Evolutionary conservation across 2,113 vertebrate species (phyloP), one percentile per base, ranked within the genome.

Genomic region (Pygoscelis antarcticus): DNA sequence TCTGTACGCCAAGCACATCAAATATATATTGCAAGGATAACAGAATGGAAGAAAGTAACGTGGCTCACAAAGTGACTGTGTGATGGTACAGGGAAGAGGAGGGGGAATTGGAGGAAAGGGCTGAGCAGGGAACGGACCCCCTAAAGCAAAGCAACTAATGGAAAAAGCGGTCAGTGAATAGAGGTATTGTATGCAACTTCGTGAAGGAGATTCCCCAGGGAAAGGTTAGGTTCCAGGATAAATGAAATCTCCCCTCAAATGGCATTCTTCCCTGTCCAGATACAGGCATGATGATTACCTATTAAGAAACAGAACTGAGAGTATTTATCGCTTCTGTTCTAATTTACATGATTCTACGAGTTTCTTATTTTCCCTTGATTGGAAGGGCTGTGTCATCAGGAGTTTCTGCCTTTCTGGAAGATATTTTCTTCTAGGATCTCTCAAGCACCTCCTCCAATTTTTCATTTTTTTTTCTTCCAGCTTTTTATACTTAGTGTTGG

Each of bases 161-260:
- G 93, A 83, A 92, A 95, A 94, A 93, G 64, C 4, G 17, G 76
- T 75, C 60, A n/a, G 62, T 97, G 97, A 98, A 97, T 97, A 46
- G 96, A 77, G 74, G 81, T 80, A 96, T 97, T 98, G 94, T 97
- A 26, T 90, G 82, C 3, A 64, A 40, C 40, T 84, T 70, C 0
- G 5, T 36, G 65, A 71, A 87, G 4, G 51, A 55, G 80, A 34
- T 83, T 93, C 94, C 64, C 89, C 44, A 34, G 89, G 93, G 97
- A 89, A 93, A 90, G 90, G 79, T 95, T 96, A 65, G 46, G 65
- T 93, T 97, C 75, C 93, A 93, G 89, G 72, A 87, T 81, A 96
- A 97, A 90, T 89, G 61, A 95, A 91, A 94, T 96, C 74, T 93
- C 80, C 71, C 23, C 26, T 77, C 57, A 23, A 13, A 68, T 42